Conservation (phyloP, 2,888 invertebrate species). For the Xiphydria camelus region DNA sequence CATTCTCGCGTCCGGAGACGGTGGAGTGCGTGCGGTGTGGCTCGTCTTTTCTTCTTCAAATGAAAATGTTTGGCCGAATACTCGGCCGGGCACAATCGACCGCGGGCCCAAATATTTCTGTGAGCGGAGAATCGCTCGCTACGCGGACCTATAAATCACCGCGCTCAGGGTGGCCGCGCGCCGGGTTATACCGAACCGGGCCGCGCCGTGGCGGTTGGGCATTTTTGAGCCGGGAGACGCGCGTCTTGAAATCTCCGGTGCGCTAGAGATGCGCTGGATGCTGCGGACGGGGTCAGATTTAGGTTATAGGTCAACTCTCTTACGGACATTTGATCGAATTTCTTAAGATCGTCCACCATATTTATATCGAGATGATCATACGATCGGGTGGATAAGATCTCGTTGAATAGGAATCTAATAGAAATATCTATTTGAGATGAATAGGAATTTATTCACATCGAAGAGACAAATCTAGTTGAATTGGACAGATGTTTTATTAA, state of each 20-base stretch:
- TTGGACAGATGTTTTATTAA: too few species aligned
- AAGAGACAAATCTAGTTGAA: too few species aligned
- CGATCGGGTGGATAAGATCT: too few species aligned
- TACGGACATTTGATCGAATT: too few species aligned
- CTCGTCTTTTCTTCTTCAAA: constrained; percentile 35
- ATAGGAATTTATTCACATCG: too few species aligned
- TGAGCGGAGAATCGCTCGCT: constrained; percentile 39
- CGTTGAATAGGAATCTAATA: too few species aligned
- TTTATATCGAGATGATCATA: too few species aligned
- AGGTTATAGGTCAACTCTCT: not conserved
- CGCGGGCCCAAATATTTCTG: constrained; percentile 42
- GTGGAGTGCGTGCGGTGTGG: constrained; percentile 18
- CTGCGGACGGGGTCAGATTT: not conserved
- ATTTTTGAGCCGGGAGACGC: too few species aligned
- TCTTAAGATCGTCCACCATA: too few species aligned
- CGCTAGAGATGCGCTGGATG: not conserved
- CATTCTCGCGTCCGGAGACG: constrained; percentile 36
- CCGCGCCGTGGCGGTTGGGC: too few species aligned
- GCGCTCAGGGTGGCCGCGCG: constrained; percentile 46
- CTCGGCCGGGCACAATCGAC: constrained; percentile 36
- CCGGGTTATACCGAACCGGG: too few species aligned
- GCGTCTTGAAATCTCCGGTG: not conserved
- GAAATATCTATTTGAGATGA: too few species aligned
- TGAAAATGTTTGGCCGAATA: constrained; percentile 50
- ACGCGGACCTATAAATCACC: constrained; percentile 46